Base-by-base conservation (phyloP, 2,888 invertebrate genomes). In the Galeopsomyia nigrocyanea region DNA sequence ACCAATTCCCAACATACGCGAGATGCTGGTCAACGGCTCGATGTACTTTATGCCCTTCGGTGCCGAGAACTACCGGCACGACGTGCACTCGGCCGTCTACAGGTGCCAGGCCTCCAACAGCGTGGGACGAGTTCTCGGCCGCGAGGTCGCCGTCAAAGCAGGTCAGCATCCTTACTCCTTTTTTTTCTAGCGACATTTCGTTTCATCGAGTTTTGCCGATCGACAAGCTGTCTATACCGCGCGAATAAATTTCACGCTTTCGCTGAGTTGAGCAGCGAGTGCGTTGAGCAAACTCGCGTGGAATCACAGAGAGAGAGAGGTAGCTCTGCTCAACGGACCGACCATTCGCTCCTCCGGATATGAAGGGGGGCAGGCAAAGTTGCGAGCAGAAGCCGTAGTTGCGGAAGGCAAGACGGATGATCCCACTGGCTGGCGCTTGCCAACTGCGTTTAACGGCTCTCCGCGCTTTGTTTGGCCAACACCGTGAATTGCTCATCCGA, bases 121-220 rank as follows among this genome's bases (percentile, higher is more conserved):
- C 77, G 92, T 94, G 73, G 95, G 95, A 50, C 90, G 90, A 68
- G 91, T 96, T 64, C 89, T 96, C 80, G 96, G 96, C 80, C 91
- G 94, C 79, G 94, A 94, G 84, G 93, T 96, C 79, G 93, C 94
- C 83, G 93, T 96, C 72, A 93, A 95, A 87, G 96, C 96, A 82
- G 96, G 97, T 97, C 88, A 90, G 90, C n/a, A n/a, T 78, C 57
- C 39, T 1, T 7, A 39, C n/a, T n/a, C n/a, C n/a, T n/a, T n/a
- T n/a, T n/a, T n/a, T n/a, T n/a, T n/a, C n/a, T n/a, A n/a, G n/a
- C n/a, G n/a, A n/a, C n/a, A n/a, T n/a, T n/a, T n/a, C n/a, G n/a
- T n/a, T n/a, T n/a, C n/a, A n/a, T n/a, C n/a, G n/a, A n/a, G n/a
- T n/a, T n/a, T n/a, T n/a, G n/a, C n/a, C 31, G 31, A 31, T 31